Conservation (phyloP, 2,888 invertebrate genomes). For the Temnothorax ravouxi region DNA sequence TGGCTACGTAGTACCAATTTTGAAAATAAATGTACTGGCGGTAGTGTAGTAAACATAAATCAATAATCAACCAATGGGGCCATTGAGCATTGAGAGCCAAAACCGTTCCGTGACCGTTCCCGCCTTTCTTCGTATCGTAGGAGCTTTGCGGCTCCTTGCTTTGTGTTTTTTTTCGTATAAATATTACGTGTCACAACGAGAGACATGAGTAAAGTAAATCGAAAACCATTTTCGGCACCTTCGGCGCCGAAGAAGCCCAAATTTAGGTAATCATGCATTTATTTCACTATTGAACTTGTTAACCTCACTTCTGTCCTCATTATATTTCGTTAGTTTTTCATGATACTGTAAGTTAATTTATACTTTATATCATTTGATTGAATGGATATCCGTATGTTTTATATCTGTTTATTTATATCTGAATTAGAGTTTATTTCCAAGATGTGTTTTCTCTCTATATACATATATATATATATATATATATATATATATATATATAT, state of each 20-base stretch:
- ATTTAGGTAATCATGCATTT: conserved; percentile 60
- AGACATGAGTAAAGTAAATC: conserved; percentile 55
- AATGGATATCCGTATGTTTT: not conserved
- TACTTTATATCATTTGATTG: not conserved
- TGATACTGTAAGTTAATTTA: not conserved
- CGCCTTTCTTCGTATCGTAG: conserved; percentile 41
- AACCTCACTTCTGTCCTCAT: conserved; percentile 44
- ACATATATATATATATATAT: no score
- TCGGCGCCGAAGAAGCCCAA: conserved; percentile 63
- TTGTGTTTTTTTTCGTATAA: not conserved
- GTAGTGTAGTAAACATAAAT: no score
- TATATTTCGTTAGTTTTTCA: not conserved
- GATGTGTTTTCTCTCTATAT: not conserved
- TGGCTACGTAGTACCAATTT: no score
- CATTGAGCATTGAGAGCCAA: no score
- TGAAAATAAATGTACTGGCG: no score
- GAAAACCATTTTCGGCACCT: conserved; percentile 57
- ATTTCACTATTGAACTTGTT: conserved; percentile 3
- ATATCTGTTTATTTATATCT: not conserved
- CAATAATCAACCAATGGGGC: no score
- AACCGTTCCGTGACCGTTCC: conserved; percentile 43
- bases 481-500: not conserved
- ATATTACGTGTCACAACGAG: not conserved
- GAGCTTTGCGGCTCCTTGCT: not conserved
- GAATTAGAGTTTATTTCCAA: not conserved